Conservation (phyloP, 1,140 invertebrate genomes). For the Trinorchestia longiramus region DNA sequence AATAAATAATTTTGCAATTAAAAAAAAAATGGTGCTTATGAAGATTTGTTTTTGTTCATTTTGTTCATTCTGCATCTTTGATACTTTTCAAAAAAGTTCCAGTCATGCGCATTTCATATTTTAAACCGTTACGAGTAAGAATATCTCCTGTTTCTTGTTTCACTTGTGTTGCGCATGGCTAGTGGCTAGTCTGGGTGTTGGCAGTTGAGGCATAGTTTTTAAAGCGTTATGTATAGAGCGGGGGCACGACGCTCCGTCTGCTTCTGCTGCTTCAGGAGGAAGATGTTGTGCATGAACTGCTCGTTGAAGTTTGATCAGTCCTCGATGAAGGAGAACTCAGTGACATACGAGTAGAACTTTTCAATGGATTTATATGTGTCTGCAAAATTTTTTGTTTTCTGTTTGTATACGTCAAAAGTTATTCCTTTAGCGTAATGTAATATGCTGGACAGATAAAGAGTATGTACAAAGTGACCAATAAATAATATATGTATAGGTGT, state of each 20-base stretch:
- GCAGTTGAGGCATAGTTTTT: not conserved
- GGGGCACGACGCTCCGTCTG: too few relatives aligned
- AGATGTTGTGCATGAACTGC: not conserved
- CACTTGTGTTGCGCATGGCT: not conserved
- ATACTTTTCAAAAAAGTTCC: not conserved
- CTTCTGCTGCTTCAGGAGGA: not conserved
- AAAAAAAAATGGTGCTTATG: not conserved
- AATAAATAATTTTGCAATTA: not conserved
- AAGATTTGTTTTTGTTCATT: not conserved
- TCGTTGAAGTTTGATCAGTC: too few relatives aligned
- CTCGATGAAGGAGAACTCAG: too few relatives aligned
- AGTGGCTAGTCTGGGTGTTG: not conserved
- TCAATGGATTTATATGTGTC: too few relatives aligned
- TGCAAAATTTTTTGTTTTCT: too few relatives aligned
- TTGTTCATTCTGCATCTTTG: not conserved
- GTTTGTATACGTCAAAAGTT: too few relatives aligned
- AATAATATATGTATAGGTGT: not conserved
- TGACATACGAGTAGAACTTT: too few relatives aligned
- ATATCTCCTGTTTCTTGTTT: not conserved
- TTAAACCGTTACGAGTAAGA: not conserved
- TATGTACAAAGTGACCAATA: not conserved
- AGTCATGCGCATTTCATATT: not conserved
- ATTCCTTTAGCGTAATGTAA: too few relatives aligned
- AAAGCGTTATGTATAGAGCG: not conserved
- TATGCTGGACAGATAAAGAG: too few relatives aligned